Conservation (phyloP, 2,113 vertebrate species). For the Talpa occidentalis region DNA sequence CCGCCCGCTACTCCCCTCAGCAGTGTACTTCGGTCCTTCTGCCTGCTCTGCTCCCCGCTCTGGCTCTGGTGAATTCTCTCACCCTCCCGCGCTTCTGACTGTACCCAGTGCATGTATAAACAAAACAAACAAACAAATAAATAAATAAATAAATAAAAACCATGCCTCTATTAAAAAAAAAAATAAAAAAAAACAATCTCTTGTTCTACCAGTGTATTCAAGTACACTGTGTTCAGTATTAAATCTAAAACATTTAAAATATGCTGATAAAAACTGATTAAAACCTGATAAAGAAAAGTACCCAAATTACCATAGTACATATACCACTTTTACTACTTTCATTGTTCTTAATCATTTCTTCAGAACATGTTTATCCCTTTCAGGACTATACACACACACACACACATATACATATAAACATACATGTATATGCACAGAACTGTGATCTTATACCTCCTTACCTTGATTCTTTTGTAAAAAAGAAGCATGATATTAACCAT, state of each 20-base stretch:
- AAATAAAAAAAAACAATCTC: not conserved
- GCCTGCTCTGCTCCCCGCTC: no score
- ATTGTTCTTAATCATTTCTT: not conserved
- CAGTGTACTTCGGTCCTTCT: no score
- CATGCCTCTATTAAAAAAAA: no score
- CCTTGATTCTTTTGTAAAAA: not conserved
- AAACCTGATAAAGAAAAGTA: not conserved
- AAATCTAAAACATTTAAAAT: not conserved
- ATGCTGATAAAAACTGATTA: not conserved
- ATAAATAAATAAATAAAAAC: no score
- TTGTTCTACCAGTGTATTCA: not conserved
- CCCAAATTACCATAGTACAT: not conserved
- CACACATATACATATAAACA: no score
- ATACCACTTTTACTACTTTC: not conserved
- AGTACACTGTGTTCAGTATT: not conserved
- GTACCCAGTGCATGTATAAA: no score
- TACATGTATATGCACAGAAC: not conserved
- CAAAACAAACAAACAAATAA: no score
- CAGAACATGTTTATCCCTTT: not conserved
- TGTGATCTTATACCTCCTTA: fast-evolving
- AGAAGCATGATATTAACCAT: not conserved
- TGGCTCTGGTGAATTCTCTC: no score
- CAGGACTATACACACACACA: not conserved
- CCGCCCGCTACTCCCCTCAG: no score
- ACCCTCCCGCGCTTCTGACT: no score